phyloP scores from a whole-genome alignment of 2,113 vertebrate species.

The Murina feae region DNA sequence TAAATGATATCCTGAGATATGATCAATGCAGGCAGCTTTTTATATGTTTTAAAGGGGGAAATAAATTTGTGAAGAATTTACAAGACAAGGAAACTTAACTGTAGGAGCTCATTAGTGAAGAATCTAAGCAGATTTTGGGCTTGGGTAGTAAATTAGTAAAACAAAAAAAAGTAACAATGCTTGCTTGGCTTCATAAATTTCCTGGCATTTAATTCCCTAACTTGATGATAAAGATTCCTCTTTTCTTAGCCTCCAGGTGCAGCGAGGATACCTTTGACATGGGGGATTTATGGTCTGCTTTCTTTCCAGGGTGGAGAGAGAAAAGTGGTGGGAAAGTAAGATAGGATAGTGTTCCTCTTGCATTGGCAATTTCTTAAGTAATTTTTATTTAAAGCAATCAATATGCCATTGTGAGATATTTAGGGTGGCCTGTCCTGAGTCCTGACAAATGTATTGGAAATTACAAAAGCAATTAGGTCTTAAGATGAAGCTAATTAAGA shows the following conservation, averaged over 20 bases:
- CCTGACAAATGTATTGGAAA: background rate
- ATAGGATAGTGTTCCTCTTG: background rate
- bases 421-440: background rate
- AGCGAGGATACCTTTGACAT: background rate
- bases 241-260: background rate
- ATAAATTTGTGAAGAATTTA: background rate
- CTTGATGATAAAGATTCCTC: background rate
- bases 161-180: background rate
- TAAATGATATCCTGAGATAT: background rate
- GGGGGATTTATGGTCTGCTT: background rate
- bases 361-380: background rate
- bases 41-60: background rate
- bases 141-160: background rate
- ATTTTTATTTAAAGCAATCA: background rate
- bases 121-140: background rate
- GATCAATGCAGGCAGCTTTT: background rate
- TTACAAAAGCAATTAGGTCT: background rate
- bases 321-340: too few species aligned
- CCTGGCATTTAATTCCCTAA: background rate
- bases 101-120: background rate
- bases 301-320: background rate
- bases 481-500: background rate
- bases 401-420: background rate
- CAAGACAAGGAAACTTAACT: background rate
- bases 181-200: background rate